Evolutionary conservation across 1,140 invertebrate genomes (phyloP), one percentile per base, ranked within the genome.

Genomic region (Papilio machaon): DNA sequence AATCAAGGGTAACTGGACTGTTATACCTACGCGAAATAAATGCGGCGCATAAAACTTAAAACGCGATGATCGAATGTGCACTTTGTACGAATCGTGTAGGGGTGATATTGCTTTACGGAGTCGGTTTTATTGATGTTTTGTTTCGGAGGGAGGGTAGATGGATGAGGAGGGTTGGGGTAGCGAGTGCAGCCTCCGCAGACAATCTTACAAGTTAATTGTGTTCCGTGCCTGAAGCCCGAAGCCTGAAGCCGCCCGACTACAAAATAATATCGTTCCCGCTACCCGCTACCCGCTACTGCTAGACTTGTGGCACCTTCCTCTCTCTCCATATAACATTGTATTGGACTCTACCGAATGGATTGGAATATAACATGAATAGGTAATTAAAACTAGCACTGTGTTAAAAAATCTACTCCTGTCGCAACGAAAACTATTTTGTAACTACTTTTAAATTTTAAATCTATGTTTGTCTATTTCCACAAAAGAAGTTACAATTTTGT

Each of bases 1-100:
- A 95, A 95, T 95, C 94, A 95, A 95, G 94, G 94, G 92, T 95
- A 95, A 95, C 94, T 94, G 94, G 94, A 95, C 94, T 94, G 94
- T 84, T 94, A 94, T 94, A 94, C 92, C 93, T 94, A 94, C 92
- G 90, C 88, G 89, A 94, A 94, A 94, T 94, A 94, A 94, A 94
- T 94, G 91, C 91, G 91, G 85, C 91, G 90, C 92, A 93, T 94
- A 94, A 94, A 94, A 94, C 90, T 94, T 90, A 85, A 89, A 85
- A 82, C 67, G 17, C 0, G n/a, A 17, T 79, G 86, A 74, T 1
- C 75, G n/a, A 89, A 79, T 84, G 79, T 82, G 8, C 67, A 89
- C 91, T 85, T 35, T 92, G 89, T 23, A 1, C 4, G 49, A 30
- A 73, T 7, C 13, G 10, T 6, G 64, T 88, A 91, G 80, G 83